Percentiles rank a stretch among this genome's conserved stretches.
Evolutionary conservation across 2,888 invertebrate species (phyloP).

Genomic region (Amitus sp.): DNA sequence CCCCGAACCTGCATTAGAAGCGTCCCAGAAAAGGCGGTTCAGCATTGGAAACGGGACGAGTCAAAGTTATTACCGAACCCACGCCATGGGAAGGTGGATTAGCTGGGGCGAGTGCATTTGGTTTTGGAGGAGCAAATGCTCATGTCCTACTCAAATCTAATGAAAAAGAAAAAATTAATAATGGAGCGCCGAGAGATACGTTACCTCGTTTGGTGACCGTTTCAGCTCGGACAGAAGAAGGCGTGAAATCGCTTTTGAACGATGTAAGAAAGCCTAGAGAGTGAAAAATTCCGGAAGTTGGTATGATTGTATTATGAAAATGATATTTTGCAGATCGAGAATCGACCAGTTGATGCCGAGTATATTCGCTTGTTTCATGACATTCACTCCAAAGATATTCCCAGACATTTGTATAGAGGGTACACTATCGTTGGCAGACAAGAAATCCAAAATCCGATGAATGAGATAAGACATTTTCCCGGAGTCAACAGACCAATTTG

Average conservation of each 20-base stretch:
- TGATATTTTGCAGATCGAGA: slow-evolving; percentile 63
- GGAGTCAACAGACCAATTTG: slow-evolving; percentile 79
- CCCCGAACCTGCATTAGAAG: slow-evolving; percentile 86
- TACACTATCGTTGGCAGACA: slow-evolving; percentile 70
- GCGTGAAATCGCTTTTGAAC: slow-evolving; percentile 74
- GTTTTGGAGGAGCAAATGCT: slow-evolving; percentile 91
- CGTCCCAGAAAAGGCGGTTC: slow-evolving; percentile 72
- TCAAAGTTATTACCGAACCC: slow-evolving; percentile 79
- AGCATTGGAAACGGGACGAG: slow-evolving; percentile 72
- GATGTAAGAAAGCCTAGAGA: slow-evolving; percentile 64
- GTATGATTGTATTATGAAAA: too few species aligned
- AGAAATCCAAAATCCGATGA: too few species aligned
- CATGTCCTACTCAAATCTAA: slow-evolving; percentile 76
- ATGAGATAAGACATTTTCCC: slow-evolving; percentile 72
- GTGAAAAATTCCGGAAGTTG: not conserved
- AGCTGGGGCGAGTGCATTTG: slow-evolving; percentile 90
- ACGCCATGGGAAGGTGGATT: slow-evolving; percentile 76
- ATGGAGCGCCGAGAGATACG: slow-evolving; percentile 72
- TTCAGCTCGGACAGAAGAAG: slow-evolving; percentile 84
- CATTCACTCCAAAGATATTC: slow-evolving; percentile 68
- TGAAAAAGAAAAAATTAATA: slow-evolving; percentile 71
- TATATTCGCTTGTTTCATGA: slow-evolving; percentile 71
- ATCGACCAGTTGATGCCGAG: slow-evolving; percentile 73
- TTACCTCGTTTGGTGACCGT: slow-evolving; percentile 78
- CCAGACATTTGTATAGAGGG: slow-evolving; percentile 80